Base-by-base conservation (phyloP, 1,140 invertebrate species). In the Cotesia glomerata region DNA sequence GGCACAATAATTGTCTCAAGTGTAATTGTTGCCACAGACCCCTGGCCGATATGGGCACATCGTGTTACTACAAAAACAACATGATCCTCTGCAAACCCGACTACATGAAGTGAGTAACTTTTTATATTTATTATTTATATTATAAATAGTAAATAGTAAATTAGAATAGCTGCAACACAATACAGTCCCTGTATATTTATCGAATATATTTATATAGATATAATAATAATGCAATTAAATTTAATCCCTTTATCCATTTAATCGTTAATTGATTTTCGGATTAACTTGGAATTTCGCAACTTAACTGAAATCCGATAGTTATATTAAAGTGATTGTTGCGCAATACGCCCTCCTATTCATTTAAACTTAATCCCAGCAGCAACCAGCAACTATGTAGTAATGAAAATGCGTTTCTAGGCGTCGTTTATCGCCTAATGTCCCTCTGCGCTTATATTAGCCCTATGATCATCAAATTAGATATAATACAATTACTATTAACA, bases 51-150 rank as follows among this genome's bases (percentile, higher is more conserved):
- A 92, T 97, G 81, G 95, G 95, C 54, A 89, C 91, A 56, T 95
- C 95, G 75, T 98, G 95, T 88, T 98, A 95, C 88, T 94, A 94
- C 80, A 95, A 94, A 88, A 91, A 92, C 66, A 94, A 94, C 77
- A 95, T 97, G 93, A 96, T 97, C 82, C 90, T 98, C 77, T 98
- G 96, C 91, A 95, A 95, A 90, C 92, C 90, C 85, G 96, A 98
- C 88, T 98, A 98, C 87, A 92, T 94, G 84, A 95, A 94, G 96
- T 98, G 89, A 92, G 90, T 36, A 26, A 11, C n/a, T 26, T 9
- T 26, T 18, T 58, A 11, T 45, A 45, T 18, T 58, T 58, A 26
- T 26, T 26, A 26, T 26, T 26, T 26, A 26, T 26, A 26, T 26
- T 26, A 26, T 26, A 26, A 26, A 26, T 26, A 26, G 1, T 26